Base-by-base conservation (phyloP, 2,888 invertebrate genomes). In the Gari tellinella region DNA sequence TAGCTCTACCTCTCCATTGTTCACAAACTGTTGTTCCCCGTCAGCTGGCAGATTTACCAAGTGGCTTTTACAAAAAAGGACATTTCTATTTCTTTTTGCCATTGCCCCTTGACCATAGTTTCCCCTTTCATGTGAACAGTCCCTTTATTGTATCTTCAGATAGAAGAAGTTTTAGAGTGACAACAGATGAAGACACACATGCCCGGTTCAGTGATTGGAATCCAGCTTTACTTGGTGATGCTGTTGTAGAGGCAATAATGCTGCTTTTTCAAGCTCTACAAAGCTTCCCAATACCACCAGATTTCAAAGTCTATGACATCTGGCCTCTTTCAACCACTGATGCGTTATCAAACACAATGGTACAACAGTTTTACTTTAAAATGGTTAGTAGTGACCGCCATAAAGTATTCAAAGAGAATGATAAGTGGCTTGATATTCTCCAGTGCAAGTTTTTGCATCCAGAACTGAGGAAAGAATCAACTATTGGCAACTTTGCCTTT, bases 111-210 rank as follows among this genome's bases (percentile, higher is more conserved):
- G 60, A 67, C 19, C 82, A 82, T 31, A 69, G 73, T 1, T 81
- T 90, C 26, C 86, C 87, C 1, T 81, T 90, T 25, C 89, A 90
- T 65, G 70, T 91, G 10, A 91, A 90, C 60, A 89, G 86, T 0
- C 80, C 85, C 8, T 91, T 91, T 77, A 79, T 88, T 7, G 81
- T 90, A 5, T 83, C 84, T 10, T 82, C 87, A 12, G 85, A 88
- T 46, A 67, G 91, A 26, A 67, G 86, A 19, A 76, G 83, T 26
- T 76, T 91, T 8, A 61, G 58, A 10, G 75, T 74, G 23, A 57
- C 53, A 38, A 83, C 84, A 15, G 80, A 80, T 21, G 90, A 90
- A 62, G 89, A 90, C 73, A 88, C 82, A 52, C 60, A 48, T 15
- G 26, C 31, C 5, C 41, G 51, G 38, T 68, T 60, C 25, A 45